phyloP scores from a whole-genome alignment of 2,797 vertebrate genomes.

The Megaceryle alcyon region DNA sequence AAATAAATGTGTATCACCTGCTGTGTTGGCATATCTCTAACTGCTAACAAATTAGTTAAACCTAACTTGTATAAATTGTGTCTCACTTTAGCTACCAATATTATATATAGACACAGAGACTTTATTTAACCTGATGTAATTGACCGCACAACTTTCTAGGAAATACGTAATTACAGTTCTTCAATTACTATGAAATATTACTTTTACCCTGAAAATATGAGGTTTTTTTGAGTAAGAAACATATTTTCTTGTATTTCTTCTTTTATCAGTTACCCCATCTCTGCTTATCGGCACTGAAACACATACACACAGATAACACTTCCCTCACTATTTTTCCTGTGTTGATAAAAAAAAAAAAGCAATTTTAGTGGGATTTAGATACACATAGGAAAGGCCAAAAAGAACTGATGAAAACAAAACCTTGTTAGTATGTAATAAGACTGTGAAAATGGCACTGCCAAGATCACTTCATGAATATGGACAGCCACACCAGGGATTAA shows the following conservation, averaged over 20 bases:
- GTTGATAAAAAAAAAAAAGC: constrained; percentile 37
- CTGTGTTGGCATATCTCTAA: not conserved
- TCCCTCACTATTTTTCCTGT: not conserved
- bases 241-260: constrained; percentile 17
- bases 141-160: not conserved
- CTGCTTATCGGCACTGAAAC: constrained; percentile 45
- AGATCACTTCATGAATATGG: not conserved
- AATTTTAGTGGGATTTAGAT: constrained; percentile 29
- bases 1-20: not conserved
- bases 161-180: constrained; percentile 42
- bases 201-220: not conserved
- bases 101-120: not conserved
- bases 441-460: not conserved
- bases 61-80: not conserved
- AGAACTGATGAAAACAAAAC: not conserved
- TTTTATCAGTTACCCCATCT: constrained; percentile 43
- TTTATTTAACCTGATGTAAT: constrained; percentile 38
- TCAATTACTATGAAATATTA: not conserved
- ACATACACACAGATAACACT: not conserved
- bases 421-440: not conserved
- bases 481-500: not conserved
- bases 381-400: constrained; percentile 11
- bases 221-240: not conserved
- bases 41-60: constrained; percentile 31
- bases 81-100: constrained; percentile 15